phyloP scores from a whole-genome alignment of 2,797 vertebrate genomes.

The Neostethus bicornis region DNA sequence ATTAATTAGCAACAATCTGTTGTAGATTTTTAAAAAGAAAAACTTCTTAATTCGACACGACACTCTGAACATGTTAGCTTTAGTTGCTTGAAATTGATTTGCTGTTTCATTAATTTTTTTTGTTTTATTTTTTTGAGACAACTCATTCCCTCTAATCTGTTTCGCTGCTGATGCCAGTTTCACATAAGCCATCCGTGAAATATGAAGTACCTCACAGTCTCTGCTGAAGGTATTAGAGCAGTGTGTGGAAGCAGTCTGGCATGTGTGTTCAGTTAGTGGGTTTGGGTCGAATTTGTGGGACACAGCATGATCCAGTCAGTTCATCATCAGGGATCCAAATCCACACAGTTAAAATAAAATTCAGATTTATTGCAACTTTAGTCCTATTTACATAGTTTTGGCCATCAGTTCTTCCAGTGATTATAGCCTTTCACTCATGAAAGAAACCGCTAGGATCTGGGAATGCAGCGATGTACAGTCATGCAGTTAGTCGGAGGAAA shows the following conservation, averaged over 20 bases:
- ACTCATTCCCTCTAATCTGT: constrained; percentile 14
- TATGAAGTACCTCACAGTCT: constrained; percentile 13
- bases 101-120: not conserved
- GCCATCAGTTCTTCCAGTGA: constrained; percentile 23
- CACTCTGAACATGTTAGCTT: constrained; percentile 23
- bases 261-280: constrained; percentile 64
- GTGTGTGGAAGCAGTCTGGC: constrained; percentile 43
- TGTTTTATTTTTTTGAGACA: constrained; percentile 9
- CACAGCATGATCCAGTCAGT: constrained; percentile 43
- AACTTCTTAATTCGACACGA: constrained; percentile 31
- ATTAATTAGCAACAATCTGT: not conserved
- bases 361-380: constrained; percentile 49
- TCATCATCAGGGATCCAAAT: constrained; percentile 51
- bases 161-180: constrained; percentile 28
- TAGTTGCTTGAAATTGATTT: constrained; percentile 31
- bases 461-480: constrained; percentile 11
- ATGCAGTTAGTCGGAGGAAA: not conserved
- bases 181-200: constrained; percentile 17
- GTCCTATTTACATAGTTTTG: constrained; percentile 41
- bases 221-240: constrained; percentile 46
- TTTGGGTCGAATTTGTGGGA: constrained; percentile 45
- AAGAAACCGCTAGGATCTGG: constrained; percentile 19
- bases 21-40: constrained; percentile 28
- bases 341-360: constrained; percentile 45
- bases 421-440: constrained; percentile 23